Base-by-base conservation (phyloP, 2,797 vertebrate genomes). In the Lacerta agilis region DNA sequence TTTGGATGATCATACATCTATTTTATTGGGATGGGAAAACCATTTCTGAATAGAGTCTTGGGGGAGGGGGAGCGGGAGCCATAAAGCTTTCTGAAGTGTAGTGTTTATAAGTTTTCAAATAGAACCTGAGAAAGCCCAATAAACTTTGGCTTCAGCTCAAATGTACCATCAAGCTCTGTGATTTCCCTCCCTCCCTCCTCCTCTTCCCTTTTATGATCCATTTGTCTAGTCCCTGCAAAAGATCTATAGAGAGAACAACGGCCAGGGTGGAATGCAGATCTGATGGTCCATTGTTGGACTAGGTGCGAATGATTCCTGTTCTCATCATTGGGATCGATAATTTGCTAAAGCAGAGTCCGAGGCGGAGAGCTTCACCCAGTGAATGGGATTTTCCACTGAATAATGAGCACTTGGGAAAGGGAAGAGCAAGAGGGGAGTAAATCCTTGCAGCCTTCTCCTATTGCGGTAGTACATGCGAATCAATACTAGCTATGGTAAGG, bases 291-390 rank as follows among this genome's bases (percentile, higher is more conserved):
- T 93, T 90, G 90, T 92, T 17, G 90, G 92, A 91, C 91, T 83
- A 92, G 87, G 88, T 95, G 92, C 23, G 95, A 95, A 96, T 93
- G 93, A 96, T 95, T 96, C 91, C 93, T 94, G 87, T 95, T 95
- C 96, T 96, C 95, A 95, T 97, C 96, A 96, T 95, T 93, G 92
- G 93, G 94, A 96, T 96, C 89, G 0, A 96, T 97, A 96, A 95
- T 96, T 96, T 97, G 92, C 96, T 96, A 97, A 97, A 96, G 92
- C 87, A 94, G 92, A 92, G 95, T 97, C 96, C 96, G 91, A 92
- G 61, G 10, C 96, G 2, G 61, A 64, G 61, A 95, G 93, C 95
- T 97, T 95, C 92, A 96, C 94, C 91, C 93, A 89, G 94, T 95
- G 96, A 95, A 96, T 93, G 92, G 82, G 92, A 87, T 92, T 95